Base-by-base conservation (phyloP, 2,797 vertebrate genomes). In the Gadopsis bispinosus region DNA sequence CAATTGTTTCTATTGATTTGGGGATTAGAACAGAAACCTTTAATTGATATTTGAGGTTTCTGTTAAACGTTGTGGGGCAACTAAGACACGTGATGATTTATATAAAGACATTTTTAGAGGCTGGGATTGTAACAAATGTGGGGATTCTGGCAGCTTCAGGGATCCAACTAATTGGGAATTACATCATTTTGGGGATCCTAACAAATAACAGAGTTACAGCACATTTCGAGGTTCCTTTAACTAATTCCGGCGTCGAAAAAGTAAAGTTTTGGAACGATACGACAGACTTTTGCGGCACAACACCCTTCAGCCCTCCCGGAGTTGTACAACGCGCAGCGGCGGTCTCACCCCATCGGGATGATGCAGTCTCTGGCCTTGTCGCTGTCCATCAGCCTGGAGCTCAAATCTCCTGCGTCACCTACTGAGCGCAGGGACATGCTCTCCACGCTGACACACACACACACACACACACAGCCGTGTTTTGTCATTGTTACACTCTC, bases 351-450 rank as follows among this genome's bases (percentile, higher is more conserved):
- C 97, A 98, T 98, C 0, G 98, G 97, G 59, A 97, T 93, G 75
- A 99, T 83, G 71, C 98, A 99, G 65, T 97, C 96, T 70, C 96
- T 93, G 80, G 97, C 97, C 74, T 96, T 97, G 56, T 95, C 87
- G 2, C 91, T 93, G 39, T 98, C 97, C 90, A 93, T 83, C 79
- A 97, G 83, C 22, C 92, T 94, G 29, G 95, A 90, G 75, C 97
- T 96, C 83, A 99, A 59, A 45, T 99, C 96, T 9, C 97, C 96
- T 0, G 95, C 95, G 14, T 95, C 92, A 3, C 72, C 87, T 4
- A 86, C 71, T 0, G 73, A 83, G 1, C 92, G 76, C 66, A 92
- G 93, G 1, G 96, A 96, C 97, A 99, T 99, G 64, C 96, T 96
- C 93, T 99, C 98, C 75, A 97, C 96, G 0, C 98, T 99, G 83